A percentile compares a stretch with the other conserved stretches of the same genome.
Evolutionary conservation across 2,797 vertebrate genomes (phyloP).

Genomic region (Apogon talboti): DNA sequence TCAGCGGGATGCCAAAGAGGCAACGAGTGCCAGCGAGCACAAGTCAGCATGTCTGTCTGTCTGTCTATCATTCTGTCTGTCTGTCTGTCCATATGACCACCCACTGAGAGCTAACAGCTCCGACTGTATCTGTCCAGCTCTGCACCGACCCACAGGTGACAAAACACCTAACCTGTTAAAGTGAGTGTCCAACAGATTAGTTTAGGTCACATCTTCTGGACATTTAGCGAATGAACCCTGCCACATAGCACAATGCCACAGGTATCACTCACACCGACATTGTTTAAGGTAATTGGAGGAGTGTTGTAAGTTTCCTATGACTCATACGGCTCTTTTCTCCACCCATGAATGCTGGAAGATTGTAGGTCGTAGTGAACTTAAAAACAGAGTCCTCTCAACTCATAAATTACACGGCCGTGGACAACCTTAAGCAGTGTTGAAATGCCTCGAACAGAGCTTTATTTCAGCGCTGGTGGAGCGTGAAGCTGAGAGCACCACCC

Average conservation of each 20-base stretch:
- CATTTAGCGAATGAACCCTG: constrained; percentile 45
- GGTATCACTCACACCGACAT: constrained; percentile 63
- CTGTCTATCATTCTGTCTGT: constrained; percentile 37
- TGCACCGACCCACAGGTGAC: constrained; percentile 66
- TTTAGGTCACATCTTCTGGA: constrained; percentile 52
- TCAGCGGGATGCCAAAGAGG: constrained; percentile 28
- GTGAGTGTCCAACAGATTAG: constrained; percentile 50
- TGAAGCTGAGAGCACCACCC: constrained; percentile 82
- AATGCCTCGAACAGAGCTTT: constrained; percentile 86
- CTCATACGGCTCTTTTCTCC: constrained; percentile 78
- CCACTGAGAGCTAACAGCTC: constrained; percentile 65
- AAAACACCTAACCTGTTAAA: constrained; percentile 56
- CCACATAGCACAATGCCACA: constrained; percentile 37
- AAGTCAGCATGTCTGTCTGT: constrained; percentile 36
- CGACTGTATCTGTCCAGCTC: constrained; percentile 40
- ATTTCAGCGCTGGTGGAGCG: constrained; percentile 84
- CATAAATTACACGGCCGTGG: constrained; percentile 84
- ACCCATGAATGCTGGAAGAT: constrained; percentile 80
- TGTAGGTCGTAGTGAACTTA: constrained; percentile 79
- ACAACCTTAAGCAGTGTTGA: constrained; percentile 87
- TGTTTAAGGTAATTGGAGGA: constrained; percentile 76
- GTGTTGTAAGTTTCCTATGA: constrained; percentile 84
- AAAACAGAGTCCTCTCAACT: constrained; percentile 78
- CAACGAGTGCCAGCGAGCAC: constrained; percentile 43
- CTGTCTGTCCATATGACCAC: constrained; percentile 70